phyloP scores from a whole-genome alignment of 2,797 vertebrate species.

The Kryptopterus vitreolus region DNA sequence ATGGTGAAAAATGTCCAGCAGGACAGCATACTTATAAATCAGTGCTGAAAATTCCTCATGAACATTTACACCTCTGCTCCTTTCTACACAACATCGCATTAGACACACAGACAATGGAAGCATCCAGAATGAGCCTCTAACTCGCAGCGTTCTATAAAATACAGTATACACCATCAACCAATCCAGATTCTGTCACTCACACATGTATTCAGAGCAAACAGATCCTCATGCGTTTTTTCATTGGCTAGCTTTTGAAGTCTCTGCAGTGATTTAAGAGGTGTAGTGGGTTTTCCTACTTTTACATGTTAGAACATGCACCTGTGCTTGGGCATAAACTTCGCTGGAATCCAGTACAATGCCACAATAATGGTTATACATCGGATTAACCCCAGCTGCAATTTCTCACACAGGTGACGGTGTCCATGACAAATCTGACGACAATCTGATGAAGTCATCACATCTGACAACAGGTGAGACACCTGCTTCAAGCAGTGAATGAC shows the following conservation, averaged over 20 bases:
- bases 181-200: background rate
- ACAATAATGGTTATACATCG: background rate
- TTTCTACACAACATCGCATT: background rate
- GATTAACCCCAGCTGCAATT: conserved; percentile 1
- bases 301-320: background rate
- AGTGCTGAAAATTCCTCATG: conserved; percentile 59
- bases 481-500: conserved; percentile 18
- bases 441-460: conserved; percentile 33
- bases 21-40: conserved; percentile 44
- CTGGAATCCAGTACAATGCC: background rate
- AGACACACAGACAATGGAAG: background rate
- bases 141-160: background rate
- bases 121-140: background rate
- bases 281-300: background rate
- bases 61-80: background rate
- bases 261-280: background rate
- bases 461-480: background rate
- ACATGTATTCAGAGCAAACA: background rate
- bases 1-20: conserved; percentile 24
- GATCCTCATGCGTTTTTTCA: background rate
- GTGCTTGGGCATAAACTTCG: background rate
- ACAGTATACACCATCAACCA: background rate
- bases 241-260: background rate
- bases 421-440: background rate
- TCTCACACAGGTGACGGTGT: conserved; percentile 1